phyloP scores from a whole-genome alignment of 1,140 invertebrate genomes.

The Aphelinus atriplicis region DNA sequence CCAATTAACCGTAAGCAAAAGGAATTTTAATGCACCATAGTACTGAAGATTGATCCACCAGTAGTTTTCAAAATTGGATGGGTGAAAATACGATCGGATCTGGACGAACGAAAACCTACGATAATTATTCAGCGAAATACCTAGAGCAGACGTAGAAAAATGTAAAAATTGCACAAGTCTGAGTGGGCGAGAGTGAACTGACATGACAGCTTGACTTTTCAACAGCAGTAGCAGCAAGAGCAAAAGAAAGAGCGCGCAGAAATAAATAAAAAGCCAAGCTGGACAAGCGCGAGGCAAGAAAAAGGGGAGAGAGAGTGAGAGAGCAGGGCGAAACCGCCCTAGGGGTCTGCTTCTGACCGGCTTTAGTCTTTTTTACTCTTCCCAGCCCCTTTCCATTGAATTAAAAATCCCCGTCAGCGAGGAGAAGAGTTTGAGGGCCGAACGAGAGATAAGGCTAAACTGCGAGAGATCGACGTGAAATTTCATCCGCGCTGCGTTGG shows the following conservation, averaged over 20 bases:
- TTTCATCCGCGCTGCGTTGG: not conserved
- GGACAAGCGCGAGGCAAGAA: constrained; percentile 1
- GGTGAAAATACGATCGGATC: constrained; percentile 8
- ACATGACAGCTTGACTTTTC: constrained; percentile 39
- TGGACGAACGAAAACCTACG: constrained; percentile 41
- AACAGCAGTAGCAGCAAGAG: not conserved
- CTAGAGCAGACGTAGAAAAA: constrained; percentile 2
- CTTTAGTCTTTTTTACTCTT: not conserved
- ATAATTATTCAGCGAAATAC: constrained; percentile 8
- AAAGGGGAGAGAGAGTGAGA: constrained; percentile 14
- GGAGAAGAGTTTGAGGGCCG: not conserved
- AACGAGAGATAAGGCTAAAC: constrained; percentile 9
- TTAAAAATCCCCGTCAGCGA: constrained; percentile 27
- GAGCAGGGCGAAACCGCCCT: not conserved
- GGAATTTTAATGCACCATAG: no score
- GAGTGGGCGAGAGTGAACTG: constrained; percentile 45
- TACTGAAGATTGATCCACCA: no score
- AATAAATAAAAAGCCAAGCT: not conserved
- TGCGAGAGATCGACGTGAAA: constrained; percentile 4
- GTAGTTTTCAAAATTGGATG: no score
- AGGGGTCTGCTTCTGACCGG: not conserved
- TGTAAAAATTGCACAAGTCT: constrained; percentile 32
- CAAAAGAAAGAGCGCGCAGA: not conserved
- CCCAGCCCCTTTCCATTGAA: constrained; percentile 7
- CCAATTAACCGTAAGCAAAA: no score